Conservation (phyloP, 2,888 invertebrate species). For the Apoderus coryli region DNA sequence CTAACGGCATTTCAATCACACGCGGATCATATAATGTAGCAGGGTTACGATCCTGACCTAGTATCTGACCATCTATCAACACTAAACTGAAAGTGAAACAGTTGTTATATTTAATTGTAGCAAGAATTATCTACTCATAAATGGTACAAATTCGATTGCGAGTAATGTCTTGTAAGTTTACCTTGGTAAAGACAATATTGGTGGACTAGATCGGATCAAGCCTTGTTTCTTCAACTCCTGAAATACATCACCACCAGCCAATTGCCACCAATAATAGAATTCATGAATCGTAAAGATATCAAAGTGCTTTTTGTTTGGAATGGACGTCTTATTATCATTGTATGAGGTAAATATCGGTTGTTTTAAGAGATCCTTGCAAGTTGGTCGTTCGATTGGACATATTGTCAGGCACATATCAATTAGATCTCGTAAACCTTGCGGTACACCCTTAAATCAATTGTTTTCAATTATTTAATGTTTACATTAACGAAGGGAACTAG, state of each 20-base stretch:
- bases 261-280: constrained; percentile 87
- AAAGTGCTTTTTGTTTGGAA: constrained; percentile 24
- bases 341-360: constrained; percentile 38
- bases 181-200: constrained; percentile 67
- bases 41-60: constrained; percentile 65
- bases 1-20: constrained; percentile 53
- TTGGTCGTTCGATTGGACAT: constrained; percentile 44
- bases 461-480: constrained; percentile 2
- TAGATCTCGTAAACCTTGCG: constrained; percentile 42
- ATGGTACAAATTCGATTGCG: constrained; percentile 11
- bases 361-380: constrained; percentile 44
- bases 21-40: constrained; percentile 57
- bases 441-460: constrained; percentile 36
- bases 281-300: constrained; percentile 50
- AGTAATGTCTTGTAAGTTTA: constrained; percentile 28
- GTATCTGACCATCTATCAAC: constrained; percentile 65
- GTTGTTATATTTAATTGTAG: no score
- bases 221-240: constrained; percentile 82
- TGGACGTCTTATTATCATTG: constrained; percentile 14
- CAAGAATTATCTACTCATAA: constrained; percentile 10
- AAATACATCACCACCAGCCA: constrained; percentile 90
- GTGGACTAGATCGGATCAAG: constrained; percentile 72
- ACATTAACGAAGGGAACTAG: constrained; percentile 1
- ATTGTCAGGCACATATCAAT: constrained; percentile 61
- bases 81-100: constrained; percentile 52